These are phyloP conservation scores for Phalanger gymnotis DNA, from an alignment of 2,797 vertebrate genomes.

Conservation along the genomic window DNA sequence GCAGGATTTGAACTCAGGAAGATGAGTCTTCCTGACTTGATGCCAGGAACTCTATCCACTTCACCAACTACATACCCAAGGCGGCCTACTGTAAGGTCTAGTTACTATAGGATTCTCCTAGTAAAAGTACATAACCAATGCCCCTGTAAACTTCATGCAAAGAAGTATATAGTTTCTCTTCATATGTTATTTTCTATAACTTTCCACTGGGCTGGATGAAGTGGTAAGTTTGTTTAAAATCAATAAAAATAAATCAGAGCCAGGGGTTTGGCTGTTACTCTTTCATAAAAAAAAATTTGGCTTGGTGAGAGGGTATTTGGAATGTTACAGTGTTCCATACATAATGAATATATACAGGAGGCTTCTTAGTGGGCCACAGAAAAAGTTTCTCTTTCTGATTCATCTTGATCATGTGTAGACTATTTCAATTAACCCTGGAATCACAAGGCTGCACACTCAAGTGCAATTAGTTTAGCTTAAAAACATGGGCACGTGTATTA, in stretches of 20 bases:
- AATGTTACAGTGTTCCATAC: conserved; percentile 4
- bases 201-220: conserved; percentile 55
- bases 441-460: neutral
- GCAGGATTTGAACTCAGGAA: neutral
- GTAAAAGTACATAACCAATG: neutral
- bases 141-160: neutral
- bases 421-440: neutral
- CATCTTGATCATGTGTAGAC: neutral
- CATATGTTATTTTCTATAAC: conserved; percentile 55
- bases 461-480: neutral
- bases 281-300: conserved; percentile 38
- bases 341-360: conserved; percentile 16
- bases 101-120: neutral
- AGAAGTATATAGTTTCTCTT: conserved; percentile 29
- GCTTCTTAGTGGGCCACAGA: conserved; percentile 7
- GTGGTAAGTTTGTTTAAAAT: conserved; percentile 69
- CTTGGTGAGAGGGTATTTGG: conserved; percentile 18
- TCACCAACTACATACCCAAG: neutral
- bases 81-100: neutral
- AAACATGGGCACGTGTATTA: neutral
- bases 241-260: conserved; percentile 65
- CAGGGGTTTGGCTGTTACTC: conserved; percentile 46
- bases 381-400: conserved; percentile 32
- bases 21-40: neutral
- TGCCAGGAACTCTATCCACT: too few relatives aligned